Base-by-base conservation (phyloP, 2,797 vertebrate genomes). In the Acanthurus tractus region DNA sequence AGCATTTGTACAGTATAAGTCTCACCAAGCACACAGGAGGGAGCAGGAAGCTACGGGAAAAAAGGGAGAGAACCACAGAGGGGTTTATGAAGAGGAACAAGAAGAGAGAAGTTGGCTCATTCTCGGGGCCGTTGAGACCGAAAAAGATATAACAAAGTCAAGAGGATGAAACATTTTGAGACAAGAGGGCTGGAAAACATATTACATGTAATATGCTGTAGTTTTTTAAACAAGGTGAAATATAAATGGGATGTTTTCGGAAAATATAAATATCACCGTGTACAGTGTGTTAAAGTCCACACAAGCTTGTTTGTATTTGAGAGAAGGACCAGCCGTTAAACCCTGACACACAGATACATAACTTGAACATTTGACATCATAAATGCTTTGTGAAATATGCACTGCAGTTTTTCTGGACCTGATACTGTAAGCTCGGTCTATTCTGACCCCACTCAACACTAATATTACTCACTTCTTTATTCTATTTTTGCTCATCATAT, bases 1-100 rank as follows among this genome's bases (percentile, higher is more conserved):
- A 81, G 79, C 81, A 73, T 71, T 85, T 82, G 85, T 81, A 86
- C 85, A 88, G 81, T 78, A 46, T 74, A 83, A 86, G 70, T 89
- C 87, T 90, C 90, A 89, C 79, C 86, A 86, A 84, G 77, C 83
- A 89, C 84, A 90, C 75, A 79, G 82, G 83, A 80, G 71, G 81
- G 79, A 84, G 76, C 78, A 77, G 86, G 74, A 80, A 45, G 85
- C 84, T 83, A 57, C 23, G 66, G 78, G 69, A 14, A 63, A 46
- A 71, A 70, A 40, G 56, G 52, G 29, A 34, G 78, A 86, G 73
- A 84, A 85, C 79, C 65, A 83, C 74, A 82, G 34, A 65, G 62
- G 78, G 75, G 61, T 74, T 86, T 80, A 70, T 74, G 84, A 83
- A 61, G 69, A 83, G 61, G 69, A 59, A 74, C n/a, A 65, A 48